Base-by-base conservation (phyloP, 2,888 invertebrate genomes). In the Oligia strigilis region DNA sequence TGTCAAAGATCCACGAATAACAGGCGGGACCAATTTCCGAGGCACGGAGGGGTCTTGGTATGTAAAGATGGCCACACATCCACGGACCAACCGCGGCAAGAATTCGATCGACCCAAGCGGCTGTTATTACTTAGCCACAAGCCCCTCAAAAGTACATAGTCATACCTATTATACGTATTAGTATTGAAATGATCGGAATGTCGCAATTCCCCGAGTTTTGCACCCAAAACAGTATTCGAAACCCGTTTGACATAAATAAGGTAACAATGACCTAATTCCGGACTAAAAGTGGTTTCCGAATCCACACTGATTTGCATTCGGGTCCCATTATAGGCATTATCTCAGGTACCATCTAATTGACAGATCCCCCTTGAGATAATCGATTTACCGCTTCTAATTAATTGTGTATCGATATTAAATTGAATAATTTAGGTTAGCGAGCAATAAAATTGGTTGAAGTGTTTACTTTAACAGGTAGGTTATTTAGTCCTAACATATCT, bases 321-420 rank as follows among this genome's bases (percentile, higher is more conserved):
- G 72, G 55, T 6, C 70, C 80, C 71, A 85, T 87, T 81, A 87
- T 67, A 71, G 77, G 36, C 40, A 77, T 64, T 81, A 82, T 86
- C 87, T 49, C 74, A 85, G 82, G 72, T 77, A 52, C 72, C 69
- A 81, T 77, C 82, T 85, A 82, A 87, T 86, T 85, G 81, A 78
- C 86, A 72, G 77, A 84, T 81, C 76, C 40, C 67, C 76, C 86
- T 83, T 81, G 72, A 78, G 87, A 89, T 90, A 87, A 91, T 88
- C 90, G 89, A 87, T 82, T 86, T 84, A 72, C 76, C 88, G 85
- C 88, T 86, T 77, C 85, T 88, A 90, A 90, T 89, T 88, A 84
- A 82, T 83, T 87, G 75, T 84, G 80, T 83, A 89, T 88, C 81
- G 81, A 80, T 85, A 77, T 77, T 76, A 72, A 85, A 88, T 86